Conservation (phyloP, 1,140 invertebrate genomes). For the Dufourea novaeangliae region DNA sequence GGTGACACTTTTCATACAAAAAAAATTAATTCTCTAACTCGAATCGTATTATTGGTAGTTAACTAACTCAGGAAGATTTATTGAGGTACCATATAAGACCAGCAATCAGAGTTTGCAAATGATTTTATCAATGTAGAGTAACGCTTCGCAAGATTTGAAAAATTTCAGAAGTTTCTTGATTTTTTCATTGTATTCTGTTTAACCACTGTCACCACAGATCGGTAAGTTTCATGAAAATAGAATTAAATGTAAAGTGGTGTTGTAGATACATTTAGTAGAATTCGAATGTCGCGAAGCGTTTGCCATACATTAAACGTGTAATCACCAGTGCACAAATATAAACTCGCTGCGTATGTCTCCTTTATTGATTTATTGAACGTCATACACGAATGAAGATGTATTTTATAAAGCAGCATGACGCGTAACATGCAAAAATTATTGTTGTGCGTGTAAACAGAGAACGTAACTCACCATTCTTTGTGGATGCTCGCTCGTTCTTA, state of each 20-base stretch:
- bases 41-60: too few relatives aligned
- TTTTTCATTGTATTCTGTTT: too few relatives aligned
- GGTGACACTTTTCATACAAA: too few relatives aligned
- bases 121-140: too few relatives aligned
- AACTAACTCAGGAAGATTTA: constrained; percentile 6
- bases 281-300: too few relatives aligned
- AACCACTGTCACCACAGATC: too few relatives aligned
- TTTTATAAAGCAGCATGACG: constrained; percentile 6
- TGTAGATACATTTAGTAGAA: too few relatives aligned
- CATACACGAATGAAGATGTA: constrained; percentile 22
- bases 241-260: too few relatives aligned
- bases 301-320: neutral
- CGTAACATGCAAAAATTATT: constrained; percentile 17
- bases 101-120: neutral
- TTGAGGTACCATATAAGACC: constrained; percentile 33
- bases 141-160: too few relatives aligned
- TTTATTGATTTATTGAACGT: constrained; percentile 39
- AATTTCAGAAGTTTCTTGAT: too few relatives aligned
- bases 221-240: too few relatives aligned
- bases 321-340: neutral
- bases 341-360: neutral
- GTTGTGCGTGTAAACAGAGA: neutral
- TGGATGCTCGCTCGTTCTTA: constrained; percentile 32
- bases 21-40: too few relatives aligned
- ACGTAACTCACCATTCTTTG: constrained; percentile 37